Base-by-base conservation (phyloP, 2,888 invertebrate species). In the Augiades crinisus region DNA sequence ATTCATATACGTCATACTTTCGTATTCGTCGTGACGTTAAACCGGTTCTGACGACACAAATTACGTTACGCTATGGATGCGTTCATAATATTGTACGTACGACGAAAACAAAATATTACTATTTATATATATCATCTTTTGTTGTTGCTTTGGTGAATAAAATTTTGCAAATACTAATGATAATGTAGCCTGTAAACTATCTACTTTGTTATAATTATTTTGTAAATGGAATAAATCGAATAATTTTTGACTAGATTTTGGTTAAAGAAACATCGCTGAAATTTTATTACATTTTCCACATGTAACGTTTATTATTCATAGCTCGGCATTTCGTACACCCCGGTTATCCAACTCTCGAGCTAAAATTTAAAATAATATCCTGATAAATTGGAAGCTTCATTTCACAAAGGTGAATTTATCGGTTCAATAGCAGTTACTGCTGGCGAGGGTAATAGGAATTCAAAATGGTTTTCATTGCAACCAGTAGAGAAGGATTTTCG, bases 361-460 rank as follows among this genome's bases (percentile, higher is more conserved):
- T 16, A 12, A 30, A 17, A 41, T 41, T 27, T 30, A 27, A 41
- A 41, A 21, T 31, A 19, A 44, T 19, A 44, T 44, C 43, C 5
- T 13, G 31, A 44, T 31, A 44, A 21, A 44, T 44, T 12, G 8
- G 31, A 31, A 31, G 43, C 19, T 16, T 17, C 14, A 16, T 16
- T 30, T 30, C 17, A 12, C 17, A 30, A 7, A 6, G 6, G 17
- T 7, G 12, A 41, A 30, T 41, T 41, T 41, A 41, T 41, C 14
- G 27, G 17, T 41, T 30, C 40, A 24, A 40, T 27, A 37, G 21
- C 37, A 8, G 13, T 38, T 38, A 38, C n/a, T 6, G 22, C 22
- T 40, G 24, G 24, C 16, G 16, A 5, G 14, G 16, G 16, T 40
- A 14, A 13, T 16, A n/a, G 13, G 22, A 22, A 38, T 22, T 38